These are phyloP conservation scores for Stramonita haemastoma DNA, from an alignment of 2,888 invertebrate genomes.

Conservation along the genomic window DNA sequence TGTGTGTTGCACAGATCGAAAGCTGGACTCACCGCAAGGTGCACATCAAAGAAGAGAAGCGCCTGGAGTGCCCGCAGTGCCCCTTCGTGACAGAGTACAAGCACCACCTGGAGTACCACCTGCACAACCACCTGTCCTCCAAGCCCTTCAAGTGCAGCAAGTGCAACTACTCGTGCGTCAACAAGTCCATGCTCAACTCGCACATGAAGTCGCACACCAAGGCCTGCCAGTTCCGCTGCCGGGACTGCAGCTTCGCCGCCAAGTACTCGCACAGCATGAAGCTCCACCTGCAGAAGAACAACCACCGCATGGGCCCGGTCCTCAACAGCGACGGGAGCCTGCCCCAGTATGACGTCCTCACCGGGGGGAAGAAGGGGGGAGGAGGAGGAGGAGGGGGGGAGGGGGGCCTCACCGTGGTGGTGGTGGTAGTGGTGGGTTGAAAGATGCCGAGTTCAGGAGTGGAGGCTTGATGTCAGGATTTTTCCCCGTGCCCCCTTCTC, in stretches of 20 bases:
- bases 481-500: conserved; percentile 42
- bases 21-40: conserved; percentile 93
- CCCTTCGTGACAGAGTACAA: conserved; percentile 99
- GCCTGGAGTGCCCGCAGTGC: conserved; percentile 92
- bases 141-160: conserved; percentile 96
- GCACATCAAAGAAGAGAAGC: conserved; percentile 96
- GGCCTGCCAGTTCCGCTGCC: conserved; percentile 91
- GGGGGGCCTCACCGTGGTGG: not conserved
- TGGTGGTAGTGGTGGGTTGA: not conserved
- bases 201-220: conserved; percentile 94
- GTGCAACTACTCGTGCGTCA: conserved; percentile 81
- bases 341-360: conserved; percentile 69
- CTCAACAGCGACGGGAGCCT: conserved; percentile 76
- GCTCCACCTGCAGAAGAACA: conserved; percentile 93
- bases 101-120: conserved; percentile 96
- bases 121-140: conserved; percentile 94
- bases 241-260: conserved; percentile 95
- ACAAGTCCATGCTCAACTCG: conserved; percentile 95
- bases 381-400: not conserved
- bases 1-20: conserved; percentile 83
- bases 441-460: not conserved
- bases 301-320: conserved; percentile 93
- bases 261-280: conserved; percentile 99
- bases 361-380: conserved; percentile 65
- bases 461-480: conserved; percentile 44